Percentiles rank a stretch among this genome's conserved stretches.
Evolutionary conservation across 1,140 invertebrate species (phyloP).

Genomic region (Pseudachorutes palmiensis): DNA sequence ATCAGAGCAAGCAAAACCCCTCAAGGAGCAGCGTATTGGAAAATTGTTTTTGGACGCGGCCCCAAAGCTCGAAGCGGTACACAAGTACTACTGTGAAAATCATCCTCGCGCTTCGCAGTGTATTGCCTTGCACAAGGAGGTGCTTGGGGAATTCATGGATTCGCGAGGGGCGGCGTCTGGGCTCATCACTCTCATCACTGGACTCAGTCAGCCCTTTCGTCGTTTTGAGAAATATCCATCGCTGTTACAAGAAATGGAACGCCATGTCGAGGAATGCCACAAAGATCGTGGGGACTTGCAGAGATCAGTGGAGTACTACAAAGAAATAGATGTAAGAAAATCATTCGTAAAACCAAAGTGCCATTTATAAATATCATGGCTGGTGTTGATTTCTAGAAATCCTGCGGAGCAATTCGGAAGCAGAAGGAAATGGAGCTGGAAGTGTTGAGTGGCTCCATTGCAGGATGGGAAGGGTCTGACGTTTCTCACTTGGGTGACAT

Average conservation of each 20-base stretch:
- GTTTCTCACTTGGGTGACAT: slow-evolving; percentile 64
- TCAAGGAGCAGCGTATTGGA: slow-evolving; percentile 74
- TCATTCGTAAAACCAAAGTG: too few species aligned
- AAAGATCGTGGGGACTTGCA: slow-evolving; percentile 92
- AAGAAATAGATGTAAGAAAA: slow-evolving; percentile 84
- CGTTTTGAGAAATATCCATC: slow-evolving; percentile 89
- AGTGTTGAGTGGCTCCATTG: slow-evolving; percentile 82
- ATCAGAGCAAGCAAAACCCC: slow-evolving; percentile 58
- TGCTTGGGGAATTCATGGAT: slow-evolving; percentile 80
- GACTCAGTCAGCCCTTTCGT: slow-evolving; percentile 87
- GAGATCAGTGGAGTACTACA: slow-evolving; percentile 83
- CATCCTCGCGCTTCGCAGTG: slow-evolving; percentile 88
- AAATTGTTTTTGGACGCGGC: slow-evolving; percentile 82
- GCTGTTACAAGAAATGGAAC: slow-evolving; percentile 86
- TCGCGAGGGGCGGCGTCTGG: slow-evolving; percentile 71
- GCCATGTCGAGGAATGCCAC: slow-evolving; percentile 91
- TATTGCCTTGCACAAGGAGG: slow-evolving; percentile 80
- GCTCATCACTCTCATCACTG: slow-evolving; percentile 79
- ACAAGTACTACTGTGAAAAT: slow-evolving; percentile 77
- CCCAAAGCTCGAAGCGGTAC: slow-evolving; percentile 72
- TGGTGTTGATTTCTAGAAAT: slow-evolving; percentile 62
- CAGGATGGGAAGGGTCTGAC: slow-evolving; percentile 89
- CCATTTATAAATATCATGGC: too few species aligned
- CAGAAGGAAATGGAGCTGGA: slow-evolving; percentile 94
- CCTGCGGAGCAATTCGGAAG: slow-evolving; percentile 72